phyloP scores from a whole-genome alignment of 1,140 invertebrate species.

The Bathynomus jamesi region DNA sequence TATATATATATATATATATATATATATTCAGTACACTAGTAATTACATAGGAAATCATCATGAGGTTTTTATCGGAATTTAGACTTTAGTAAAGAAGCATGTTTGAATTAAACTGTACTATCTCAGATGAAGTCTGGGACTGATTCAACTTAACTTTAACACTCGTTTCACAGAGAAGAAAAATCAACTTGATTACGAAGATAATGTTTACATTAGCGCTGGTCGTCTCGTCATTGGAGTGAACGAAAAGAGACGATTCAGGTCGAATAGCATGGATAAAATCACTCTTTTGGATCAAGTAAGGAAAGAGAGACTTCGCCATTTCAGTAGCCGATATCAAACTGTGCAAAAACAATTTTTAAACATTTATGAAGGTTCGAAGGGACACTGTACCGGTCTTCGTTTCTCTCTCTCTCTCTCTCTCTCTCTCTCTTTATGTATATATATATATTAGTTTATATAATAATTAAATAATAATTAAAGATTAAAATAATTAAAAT shows the following conservation, averaged over 20 bases:
- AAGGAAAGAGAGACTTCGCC: no score
- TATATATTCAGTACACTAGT: background rate
- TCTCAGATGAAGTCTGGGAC: background rate
- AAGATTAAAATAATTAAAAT: no score
- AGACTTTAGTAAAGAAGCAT: background rate
- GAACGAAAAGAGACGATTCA: background rate
- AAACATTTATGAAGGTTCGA: no score
- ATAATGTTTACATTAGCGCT: background rate
- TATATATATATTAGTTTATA: no score
- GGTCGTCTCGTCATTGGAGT: background rate
- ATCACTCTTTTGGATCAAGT: no score
- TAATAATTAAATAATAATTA: no score
- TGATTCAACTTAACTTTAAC: background rate
- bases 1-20: background rate
- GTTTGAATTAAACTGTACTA: background rate
- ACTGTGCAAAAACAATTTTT: no score
- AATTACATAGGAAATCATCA: background rate
- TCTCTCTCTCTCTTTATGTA: no score
- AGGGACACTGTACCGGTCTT: no score
- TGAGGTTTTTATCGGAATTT: background rate
- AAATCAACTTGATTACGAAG: background rate
- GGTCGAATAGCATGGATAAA: no score
- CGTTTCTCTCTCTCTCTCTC: no score
- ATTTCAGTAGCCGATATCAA: no score
- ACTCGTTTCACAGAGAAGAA: background rate